Base-by-base conservation (phyloP, 1,140 invertebrate species). In the Chelonus insularis region DNA sequence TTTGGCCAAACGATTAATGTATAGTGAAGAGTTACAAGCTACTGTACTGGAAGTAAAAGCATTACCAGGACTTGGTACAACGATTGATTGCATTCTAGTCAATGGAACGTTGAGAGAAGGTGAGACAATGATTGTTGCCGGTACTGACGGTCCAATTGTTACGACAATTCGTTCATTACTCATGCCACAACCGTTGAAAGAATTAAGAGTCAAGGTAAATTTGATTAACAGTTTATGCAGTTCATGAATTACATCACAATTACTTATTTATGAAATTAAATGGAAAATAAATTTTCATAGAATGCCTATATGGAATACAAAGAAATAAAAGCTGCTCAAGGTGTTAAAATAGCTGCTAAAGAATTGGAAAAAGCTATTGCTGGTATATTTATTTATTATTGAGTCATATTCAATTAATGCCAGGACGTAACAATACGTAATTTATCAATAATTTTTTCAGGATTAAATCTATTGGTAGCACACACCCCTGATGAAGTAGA, bases 21-120 rank as follows among this genome's bases (percentile, higher is more conserved):
- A 92, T 81, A 93, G 91, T 4, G 91, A 98, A 65, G 95, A 98
- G 73, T 82, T 99, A 36, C 91, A 97, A 74, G 96, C 96, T 14
- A 99, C 94, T 7, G 96, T 99, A n/a, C 86, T 99, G 71, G 97
- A 99, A 86, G 97, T 99, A 3, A 99, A 99, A 87, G 95, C 96
- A 1, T 91, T 99, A 69, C 89, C 94, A 34, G 98, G 98, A 45
- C 83, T 99, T 59, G 98, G 98, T 20, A 99, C 97, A 57, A 99
- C 98, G 4, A 97, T 99, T 72, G 98, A 99, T 85, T 93, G 96
- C 29, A 98, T 99, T 79, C 85, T 99, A 52, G 93, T 99, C 34
- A 99, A 99, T 83, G 98, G 98, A 11, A 90, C 86, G 12, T 81
- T 99, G 21, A 85, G 85, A 41, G 96, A 98, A 80, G 95, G 96